These are phyloP conservation scores for Tautogolabrus adspersus DNA, from an alignment of 2,113 vertebrate genomes.

Conservation along the genomic window DNA sequence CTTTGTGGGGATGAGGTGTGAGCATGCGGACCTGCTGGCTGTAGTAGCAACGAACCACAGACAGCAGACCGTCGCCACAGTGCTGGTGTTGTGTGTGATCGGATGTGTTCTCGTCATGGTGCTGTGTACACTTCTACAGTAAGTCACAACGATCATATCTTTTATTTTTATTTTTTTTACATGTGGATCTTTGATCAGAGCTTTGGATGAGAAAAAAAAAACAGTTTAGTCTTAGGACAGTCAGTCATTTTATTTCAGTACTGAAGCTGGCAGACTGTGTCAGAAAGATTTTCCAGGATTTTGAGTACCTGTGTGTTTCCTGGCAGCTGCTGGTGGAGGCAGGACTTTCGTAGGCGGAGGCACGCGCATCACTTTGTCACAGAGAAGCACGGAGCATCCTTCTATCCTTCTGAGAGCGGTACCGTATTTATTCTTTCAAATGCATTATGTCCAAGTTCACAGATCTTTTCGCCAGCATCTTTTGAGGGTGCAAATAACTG, in stretches of 20 bases:
- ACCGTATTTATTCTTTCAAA: constrained; percentile 22
- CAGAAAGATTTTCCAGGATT: background rate
- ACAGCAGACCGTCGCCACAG: constrained; percentile 90
- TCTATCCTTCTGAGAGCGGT: constrained; percentile 90
- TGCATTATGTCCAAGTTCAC: background rate
- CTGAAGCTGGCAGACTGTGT: background rate
- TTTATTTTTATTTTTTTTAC: background rate
- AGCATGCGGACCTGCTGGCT: constrained; percentile 94
- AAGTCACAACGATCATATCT: constrained; percentile 70
- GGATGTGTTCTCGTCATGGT: constrained; percentile 87
- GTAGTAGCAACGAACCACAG: constrained; percentile 94
- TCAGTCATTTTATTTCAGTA: background rate
- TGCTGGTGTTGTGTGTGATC: constrained; percentile 90
- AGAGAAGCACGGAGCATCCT: constrained; percentile 84
- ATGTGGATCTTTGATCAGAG: no score
- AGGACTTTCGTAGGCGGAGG: constrained; percentile 85
- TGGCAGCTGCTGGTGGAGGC: constrained; percentile 89
- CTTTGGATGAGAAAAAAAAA: background rate
- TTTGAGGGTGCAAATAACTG: background rate
- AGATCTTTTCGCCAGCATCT: background rate
- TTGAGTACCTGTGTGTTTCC: background rate
- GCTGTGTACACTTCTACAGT: constrained; percentile 92
- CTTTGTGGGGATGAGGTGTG: constrained; percentile 91
- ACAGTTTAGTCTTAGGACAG: background rate
- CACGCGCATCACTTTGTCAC: constrained; percentile 76